Percentiles rank a stretch among this genome's conserved stretches.
Evolutionary conservation across 2,888 invertebrate species (phyloP).

Genomic region (Leptinotarsa rubiginosa): DNA sequence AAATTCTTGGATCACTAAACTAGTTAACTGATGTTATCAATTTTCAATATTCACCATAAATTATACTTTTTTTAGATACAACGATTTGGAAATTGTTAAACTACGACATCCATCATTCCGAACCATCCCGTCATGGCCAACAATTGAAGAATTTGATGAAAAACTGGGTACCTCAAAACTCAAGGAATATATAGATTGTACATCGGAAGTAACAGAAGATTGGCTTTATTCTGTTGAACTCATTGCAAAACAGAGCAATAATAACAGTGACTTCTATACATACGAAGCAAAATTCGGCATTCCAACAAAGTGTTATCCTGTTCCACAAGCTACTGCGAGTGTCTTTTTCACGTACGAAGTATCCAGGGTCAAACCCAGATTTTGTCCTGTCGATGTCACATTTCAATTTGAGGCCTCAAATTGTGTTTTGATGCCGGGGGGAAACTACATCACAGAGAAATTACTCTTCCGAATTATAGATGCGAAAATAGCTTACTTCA

Average conservation of each 20-base stretch:
- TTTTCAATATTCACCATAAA: neutral
- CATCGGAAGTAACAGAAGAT: slow-evolving; percentile 31
- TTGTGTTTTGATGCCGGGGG: slow-evolving; percentile 22
- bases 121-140: slow-evolving; percentile 37
- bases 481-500: slow-evolving; percentile 29
- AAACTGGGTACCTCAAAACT: slow-evolving; percentile 17
- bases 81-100: neutral
- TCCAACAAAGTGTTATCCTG: slow-evolving; percentile 45
- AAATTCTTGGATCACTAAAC: no score
- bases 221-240: slow-evolving; percentile 35
- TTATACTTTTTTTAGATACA: slow-evolving; percentile 4
- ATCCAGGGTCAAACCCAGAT: slow-evolving; percentile 38
- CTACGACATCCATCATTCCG: neutral
- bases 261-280: slow-evolving; percentile 32
- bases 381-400: slow-evolving; percentile 42
- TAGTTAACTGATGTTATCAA: no score
- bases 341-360: slow-evolving; percentile 44
- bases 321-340: slow-evolving; percentile 45
- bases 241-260: slow-evolving; percentile 18
- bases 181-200: slow-evolving; percentile 34
- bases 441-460: slow-evolving; percentile 30
- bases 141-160: slow-evolving; percentile 28
- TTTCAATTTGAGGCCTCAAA: slow-evolving; percentile 31
- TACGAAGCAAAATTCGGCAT: slow-evolving; percentile 46
- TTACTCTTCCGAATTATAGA: slow-evolving; percentile 34